Base-by-base conservation (phyloP, 1,140 invertebrate genomes). In the Aphaenogaster ashmeadi region DNA sequence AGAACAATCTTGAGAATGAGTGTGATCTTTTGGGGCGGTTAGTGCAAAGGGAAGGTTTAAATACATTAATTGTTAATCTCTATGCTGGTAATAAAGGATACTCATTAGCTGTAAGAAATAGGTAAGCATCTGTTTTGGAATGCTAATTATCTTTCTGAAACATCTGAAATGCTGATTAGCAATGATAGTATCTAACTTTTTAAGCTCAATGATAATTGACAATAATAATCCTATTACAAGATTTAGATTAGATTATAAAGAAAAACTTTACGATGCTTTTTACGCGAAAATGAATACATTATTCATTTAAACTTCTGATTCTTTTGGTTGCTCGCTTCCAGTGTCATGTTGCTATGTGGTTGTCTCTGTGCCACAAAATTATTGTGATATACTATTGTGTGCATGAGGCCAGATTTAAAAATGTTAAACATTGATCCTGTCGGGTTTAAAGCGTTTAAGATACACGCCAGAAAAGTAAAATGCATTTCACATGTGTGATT, bases 71-170 rank as follows among this genome's bases (percentile, higher is more conserved):
- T 90, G 96, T 99, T 86, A 99, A 98, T 96, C 96, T 99, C 89
- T 98, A 99, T 96, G 97, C 98, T 85, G 98, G 97, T 58, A 98
- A 98, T 95, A 98, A 98, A 95, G 98, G 98, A 92, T 99, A 98
- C 95, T 98, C 98, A 89, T 95, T 99, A 94, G 97, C 97, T 94
- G 95, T 98, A 91, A 97, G 97, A 89, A 95, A 94, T 93, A 94
- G 93, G 94, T 93, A 93, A 92, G 89, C 64, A 84, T 71, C 21
- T 38, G 13, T 74, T 72, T 54, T 50, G 0, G 13, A 56, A 86
- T 41, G 4, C 50, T 18, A 33, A 54, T 67, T 62, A 74, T 60
- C 13, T 38, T 54, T 58, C 50, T 60, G 7, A 81, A 50, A 60
- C 1, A 41, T 56, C 18, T 36, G 38, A 41, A 86, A 66, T 52